Evolutionary conservation across 2,888 invertebrate genomes (phyloP).

Genomic region (Apotomis betuletana): DNA sequence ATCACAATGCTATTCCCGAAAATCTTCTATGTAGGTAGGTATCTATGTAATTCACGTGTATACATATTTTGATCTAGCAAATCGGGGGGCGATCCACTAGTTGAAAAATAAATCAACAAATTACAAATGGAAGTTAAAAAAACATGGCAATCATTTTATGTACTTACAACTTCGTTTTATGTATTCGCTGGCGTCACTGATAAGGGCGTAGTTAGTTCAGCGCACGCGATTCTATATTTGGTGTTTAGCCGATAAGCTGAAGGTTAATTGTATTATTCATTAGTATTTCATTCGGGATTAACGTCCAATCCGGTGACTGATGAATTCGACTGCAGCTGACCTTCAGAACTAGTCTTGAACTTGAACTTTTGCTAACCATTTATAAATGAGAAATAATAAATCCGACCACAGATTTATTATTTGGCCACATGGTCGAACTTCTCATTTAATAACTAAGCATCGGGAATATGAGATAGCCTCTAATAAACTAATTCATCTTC

Average conservation of each 20-base stretch:
- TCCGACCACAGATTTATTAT: no score
- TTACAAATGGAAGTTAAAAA: constrained; percentile 11
- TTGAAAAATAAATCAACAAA: neutral
- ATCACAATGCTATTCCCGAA: no score
- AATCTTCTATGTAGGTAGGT: no score
- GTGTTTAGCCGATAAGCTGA: constrained; percentile 67
- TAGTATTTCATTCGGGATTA: constrained; percentile 26
- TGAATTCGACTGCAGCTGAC: constrained; percentile 14
- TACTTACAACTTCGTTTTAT: constrained; percentile 42
- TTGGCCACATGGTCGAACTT: no score
- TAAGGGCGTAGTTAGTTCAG: constrained; percentile 53
- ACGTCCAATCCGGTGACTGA: constrained; percentile 26
- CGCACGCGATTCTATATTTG: constrained; percentile 62
- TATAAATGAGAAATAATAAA: no score
- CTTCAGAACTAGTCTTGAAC: constrained; percentile 27
- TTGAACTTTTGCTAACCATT: constrained; percentile 16
- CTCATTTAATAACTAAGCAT: no score
- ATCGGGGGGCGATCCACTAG: no score
- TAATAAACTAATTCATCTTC: no score
- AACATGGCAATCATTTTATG: constrained; percentile 1
- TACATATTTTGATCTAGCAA: no score
- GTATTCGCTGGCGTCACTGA: constrained; percentile 46
- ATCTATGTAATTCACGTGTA: no score
- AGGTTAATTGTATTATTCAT: constrained; percentile 60
- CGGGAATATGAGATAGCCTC: no score